Evolutionary conservation across 2,113 vertebrate genomes (phyloP).

Genomic region (Solea solea): DNA sequence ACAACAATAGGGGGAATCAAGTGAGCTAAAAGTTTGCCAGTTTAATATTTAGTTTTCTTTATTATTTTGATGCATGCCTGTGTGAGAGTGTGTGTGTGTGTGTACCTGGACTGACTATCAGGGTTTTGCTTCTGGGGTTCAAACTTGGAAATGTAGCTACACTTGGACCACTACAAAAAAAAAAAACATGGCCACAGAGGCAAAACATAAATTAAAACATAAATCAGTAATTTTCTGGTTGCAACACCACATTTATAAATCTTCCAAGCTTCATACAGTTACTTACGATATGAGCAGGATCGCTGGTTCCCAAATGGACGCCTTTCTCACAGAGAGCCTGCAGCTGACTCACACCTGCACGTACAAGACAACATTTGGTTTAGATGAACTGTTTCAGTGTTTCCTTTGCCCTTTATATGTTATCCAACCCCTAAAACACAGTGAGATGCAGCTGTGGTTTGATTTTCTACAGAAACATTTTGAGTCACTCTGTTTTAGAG

Average conservation of each 20-base stretch:
- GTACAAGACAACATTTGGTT: not conserved
- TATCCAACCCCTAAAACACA: no score
- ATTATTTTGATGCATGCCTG: no score
- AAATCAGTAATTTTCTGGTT: not conserved
- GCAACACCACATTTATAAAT: not conserved
- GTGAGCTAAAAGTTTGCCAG: not conserved
- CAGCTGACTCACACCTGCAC: conserved; percentile 75
- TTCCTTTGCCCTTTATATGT: not conserved
- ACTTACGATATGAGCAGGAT: conserved; percentile 75
- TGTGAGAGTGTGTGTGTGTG: not conserved
- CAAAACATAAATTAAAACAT: not conserved
- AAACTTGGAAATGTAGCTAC: conserved; percentile 47
- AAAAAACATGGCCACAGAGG: not conserved
- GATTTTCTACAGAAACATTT: no score
- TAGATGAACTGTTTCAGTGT: no score
- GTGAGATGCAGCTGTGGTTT: no score
- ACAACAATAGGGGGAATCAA: no score
- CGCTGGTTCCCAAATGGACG: conserved; percentile 76
- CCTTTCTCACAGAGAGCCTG: conserved; percentile 74
- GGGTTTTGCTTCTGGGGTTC: conserved; percentile 32
- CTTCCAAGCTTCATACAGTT: not conserved
- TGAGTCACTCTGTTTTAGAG: no score
- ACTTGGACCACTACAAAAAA: conserved; percentile 64
- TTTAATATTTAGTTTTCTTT: not conserved
- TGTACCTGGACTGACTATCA: conserved; percentile 35